Evolutionary conservation across 2,797 vertebrate species (phyloP), one percentile per base, ranked within the genome.

Genomic region (Diceros bicornis): DNA sequence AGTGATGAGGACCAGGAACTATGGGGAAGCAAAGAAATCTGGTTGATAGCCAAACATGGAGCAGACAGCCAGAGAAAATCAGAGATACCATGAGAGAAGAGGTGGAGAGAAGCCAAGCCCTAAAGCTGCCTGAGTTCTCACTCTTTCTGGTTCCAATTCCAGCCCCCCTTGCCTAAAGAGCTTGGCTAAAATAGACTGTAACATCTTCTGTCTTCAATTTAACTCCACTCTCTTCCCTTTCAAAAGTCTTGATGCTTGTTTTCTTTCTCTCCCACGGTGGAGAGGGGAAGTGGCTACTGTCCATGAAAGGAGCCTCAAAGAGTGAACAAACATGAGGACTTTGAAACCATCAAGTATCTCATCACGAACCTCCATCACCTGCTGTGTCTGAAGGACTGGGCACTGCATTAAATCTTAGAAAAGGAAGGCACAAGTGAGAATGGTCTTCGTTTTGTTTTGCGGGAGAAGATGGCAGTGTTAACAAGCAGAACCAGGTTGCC

Each of bases 61-160:
- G 74, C 82, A 77, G 55, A 74, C 14, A 87, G 93, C 79, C 94
- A 91, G 66, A 57, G 78, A 93, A 96, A 89, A 91, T 71, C 91
- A 93, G 91, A 92, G 78, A 62, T 50, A 66, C n/a, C 77, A 1
- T 72, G 88, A 93, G 81, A 75, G 94, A 94, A 83, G 79, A 94
- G 71, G 64, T 50, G 85, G 93, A 86, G 32, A 94, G 89, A 94
- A 91, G 89, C 75, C 89, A 97, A 91, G 57, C 66, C 96, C 55
- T 44, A 88, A 94, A 91, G 94, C 83, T 92, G 89, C 92, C 95
- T 94, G 16, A 1, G 77, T 83, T 97, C 92, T 86, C 90, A 84
- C 61, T 79, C 59, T 72, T 93, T 87, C 84, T 77, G 75, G 52
- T 88, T 96, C 95, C 79, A 94, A 83, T 69, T 93, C 88, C 77